Base-by-base conservation (phyloP, 2,888 invertebrate genomes). In the Eupithecia abbreviata region DNA sequence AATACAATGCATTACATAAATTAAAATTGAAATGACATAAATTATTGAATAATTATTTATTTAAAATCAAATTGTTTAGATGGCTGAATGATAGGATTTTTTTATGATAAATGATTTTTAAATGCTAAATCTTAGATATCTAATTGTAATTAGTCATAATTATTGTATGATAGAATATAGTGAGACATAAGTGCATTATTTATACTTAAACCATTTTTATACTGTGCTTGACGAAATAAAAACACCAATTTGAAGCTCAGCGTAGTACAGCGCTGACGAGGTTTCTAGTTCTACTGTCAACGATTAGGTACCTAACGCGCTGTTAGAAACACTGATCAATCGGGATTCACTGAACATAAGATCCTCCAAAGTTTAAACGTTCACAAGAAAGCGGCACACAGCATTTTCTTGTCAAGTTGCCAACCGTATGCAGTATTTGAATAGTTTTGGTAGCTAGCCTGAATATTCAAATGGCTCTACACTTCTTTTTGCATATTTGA, bases 341-440 rank as follows among this genome's bases (percentile, higher is more conserved):
- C 3, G n/a, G 55, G 0, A 58, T 58, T 58, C 9, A 9, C 3
- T 58, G 9, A 58, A n/a, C 55, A 7, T 55, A 55, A n/a, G n/a
- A 55, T 13, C 7, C 9, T 51, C 3, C 9, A 7, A 18, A 58
- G 55, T 55, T 55, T 7, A n/a, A 3, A 18, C 30, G 30, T 66
- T 42, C 13, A 3, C 4, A 15, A 66, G 15, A 42, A 66, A 66
- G 62, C 30, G 7, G 66, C 66, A 15, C 42, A 42, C 66, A 7
- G 42, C 15, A 15, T 42, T 41, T 13, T 66, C 66, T 66, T 66
- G 66, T 66, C 66, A 66, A 42, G 6, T 66, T 66, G 66, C 66
- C 66, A 66, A 42, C 42, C 42, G 12, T 62, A 12, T 62, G 62
- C 62, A 12, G 62, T 62, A 62, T 30, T 7, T 2, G 30, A 4